A percentile compares a stretch with the other conserved stretches of the same genome.
Evolutionary conservation across 2,797 vertebrate species (phyloP).

Genomic region (Emys orbicularis): DNA sequence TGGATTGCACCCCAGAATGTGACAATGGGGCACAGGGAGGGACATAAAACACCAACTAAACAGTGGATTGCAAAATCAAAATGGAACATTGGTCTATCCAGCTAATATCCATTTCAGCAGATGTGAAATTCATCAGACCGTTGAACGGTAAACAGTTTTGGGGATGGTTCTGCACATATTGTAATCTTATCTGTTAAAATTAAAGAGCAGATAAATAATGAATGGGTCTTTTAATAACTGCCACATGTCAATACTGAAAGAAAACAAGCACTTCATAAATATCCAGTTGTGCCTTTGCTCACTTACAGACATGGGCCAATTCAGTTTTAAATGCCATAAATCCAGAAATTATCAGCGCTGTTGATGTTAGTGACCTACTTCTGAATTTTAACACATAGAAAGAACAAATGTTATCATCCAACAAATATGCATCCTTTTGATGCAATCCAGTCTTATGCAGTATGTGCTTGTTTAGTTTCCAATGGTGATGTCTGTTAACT

Average conservation of each 20-base stretch:
- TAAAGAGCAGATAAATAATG: not conserved
- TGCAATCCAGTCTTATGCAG: not conserved
- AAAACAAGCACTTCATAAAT: not conserved
- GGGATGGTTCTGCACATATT: not conserved
- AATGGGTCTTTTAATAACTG: not conserved
- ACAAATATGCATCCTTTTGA: not conserved
- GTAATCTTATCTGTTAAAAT: not conserved
- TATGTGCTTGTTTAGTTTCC: fast-evolving
- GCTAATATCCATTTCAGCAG: not conserved
- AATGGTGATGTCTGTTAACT: not conserved
- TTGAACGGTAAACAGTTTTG: not conserved
- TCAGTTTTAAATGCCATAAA: not conserved
- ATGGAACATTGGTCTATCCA: not conserved
- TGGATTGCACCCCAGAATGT: no score
- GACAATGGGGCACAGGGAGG: not conserved
- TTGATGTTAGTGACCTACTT: not conserved
- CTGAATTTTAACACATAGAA: not conserved
- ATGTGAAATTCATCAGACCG: not conserved
- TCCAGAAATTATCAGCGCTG: not conserved
- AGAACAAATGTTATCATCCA: not conserved
- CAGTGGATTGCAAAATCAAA: not conserved
- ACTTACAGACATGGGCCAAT: not conserved
- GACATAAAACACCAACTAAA: not conserved
- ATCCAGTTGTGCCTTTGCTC: not conserved
- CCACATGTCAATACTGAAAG: not conserved